These are phyloP conservation scores for Patella ulyssiponensis DNA, from an alignment of 2,888 invertebrate species.

Conservation along the genomic window DNA sequence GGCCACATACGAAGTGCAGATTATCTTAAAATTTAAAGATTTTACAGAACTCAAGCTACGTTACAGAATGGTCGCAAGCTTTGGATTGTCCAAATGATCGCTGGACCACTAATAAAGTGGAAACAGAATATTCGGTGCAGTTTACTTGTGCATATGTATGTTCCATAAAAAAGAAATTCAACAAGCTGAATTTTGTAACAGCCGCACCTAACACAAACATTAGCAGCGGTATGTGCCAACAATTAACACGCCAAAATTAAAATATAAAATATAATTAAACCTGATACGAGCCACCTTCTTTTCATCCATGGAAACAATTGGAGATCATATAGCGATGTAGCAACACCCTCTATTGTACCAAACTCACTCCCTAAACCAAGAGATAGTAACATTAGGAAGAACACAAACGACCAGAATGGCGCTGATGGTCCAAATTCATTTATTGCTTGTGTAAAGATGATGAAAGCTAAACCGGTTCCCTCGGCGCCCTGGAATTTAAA, in stretches of 20 bases:
- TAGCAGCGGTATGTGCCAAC: too few species aligned
- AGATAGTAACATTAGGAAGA: conserved; percentile 95
- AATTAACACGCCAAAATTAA: background rate
- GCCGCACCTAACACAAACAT: too few species aligned
- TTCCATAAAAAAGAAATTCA: too few species aligned
- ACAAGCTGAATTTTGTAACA: too few species aligned
- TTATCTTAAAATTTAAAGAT: too few species aligned
- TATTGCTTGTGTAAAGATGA: conserved; percentile 97
- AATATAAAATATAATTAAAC: conserved; percentile 34
- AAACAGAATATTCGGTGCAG: too few species aligned
- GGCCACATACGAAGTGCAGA: too few species aligned
- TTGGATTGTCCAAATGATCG: too few species aligned
- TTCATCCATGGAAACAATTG: conserved; percentile 90
- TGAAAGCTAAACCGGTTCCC: conserved; percentile 95
- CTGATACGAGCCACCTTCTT: conserved; percentile 78
- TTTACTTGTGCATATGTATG: too few species aligned
- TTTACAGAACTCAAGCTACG: too few species aligned
- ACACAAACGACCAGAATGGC: conserved; percentile 95
- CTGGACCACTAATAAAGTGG: too few species aligned
- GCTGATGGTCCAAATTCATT: conserved; percentile 89
- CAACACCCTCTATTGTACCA: conserved; percentile 95
- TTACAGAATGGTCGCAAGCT: too few species aligned
- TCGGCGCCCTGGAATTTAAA: conserved; percentile 85
- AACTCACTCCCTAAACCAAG: conserved; percentile 96
- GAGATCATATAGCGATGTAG: conserved; percentile 94